Percentiles rank a stretch among this genome's conserved stretches.
Conservation (phyloP, 2,888 invertebrate species). For the Aproaerema taeniolella region DNA sequence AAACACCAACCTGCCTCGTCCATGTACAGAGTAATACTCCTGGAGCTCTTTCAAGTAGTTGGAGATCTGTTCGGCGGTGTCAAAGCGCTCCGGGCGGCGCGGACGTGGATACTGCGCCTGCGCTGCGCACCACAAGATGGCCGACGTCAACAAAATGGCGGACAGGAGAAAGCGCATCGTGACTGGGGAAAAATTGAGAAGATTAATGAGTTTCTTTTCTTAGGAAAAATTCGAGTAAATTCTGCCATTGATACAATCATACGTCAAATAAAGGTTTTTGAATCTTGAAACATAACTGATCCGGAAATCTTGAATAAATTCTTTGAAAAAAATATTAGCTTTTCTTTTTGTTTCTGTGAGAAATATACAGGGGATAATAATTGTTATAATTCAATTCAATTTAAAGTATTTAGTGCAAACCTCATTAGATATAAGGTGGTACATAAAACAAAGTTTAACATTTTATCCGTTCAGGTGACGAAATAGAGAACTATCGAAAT, state of each 20-base stretch:
- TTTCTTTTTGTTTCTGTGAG: too few relatives aligned
- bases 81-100: constrained; percentile 66
- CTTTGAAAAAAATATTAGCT: too few relatives aligned
- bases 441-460: too few relatives aligned
- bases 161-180: constrained; percentile 47
- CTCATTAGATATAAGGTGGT: too few relatives aligned
- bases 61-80: constrained; percentile 64
- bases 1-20: constrained; percentile 66
- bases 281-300: not conserved
- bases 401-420: too few relatives aligned
- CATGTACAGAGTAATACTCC: constrained; percentile 67
- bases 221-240: not conserved
- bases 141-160: constrained; percentile 51
- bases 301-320: too few relatives aligned
- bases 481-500: too few relatives aligned
- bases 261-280: not conserved
- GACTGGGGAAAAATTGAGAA: constrained; percentile 24
- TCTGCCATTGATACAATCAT: not conserved
- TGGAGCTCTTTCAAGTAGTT: constrained; percentile 66
- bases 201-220: too few relatives aligned
- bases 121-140: constrained; percentile 49
- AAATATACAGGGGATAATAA: too few relatives aligned
- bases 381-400: too few relatives aligned
- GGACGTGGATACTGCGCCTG: constrained; percentile 65
- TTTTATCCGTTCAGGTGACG: too few relatives aligned